Evolutionary conservation across 2,888 invertebrate species (phyloP), one percentile per base, ranked within the genome.

Genomic region (Lasius platythorax): DNA sequence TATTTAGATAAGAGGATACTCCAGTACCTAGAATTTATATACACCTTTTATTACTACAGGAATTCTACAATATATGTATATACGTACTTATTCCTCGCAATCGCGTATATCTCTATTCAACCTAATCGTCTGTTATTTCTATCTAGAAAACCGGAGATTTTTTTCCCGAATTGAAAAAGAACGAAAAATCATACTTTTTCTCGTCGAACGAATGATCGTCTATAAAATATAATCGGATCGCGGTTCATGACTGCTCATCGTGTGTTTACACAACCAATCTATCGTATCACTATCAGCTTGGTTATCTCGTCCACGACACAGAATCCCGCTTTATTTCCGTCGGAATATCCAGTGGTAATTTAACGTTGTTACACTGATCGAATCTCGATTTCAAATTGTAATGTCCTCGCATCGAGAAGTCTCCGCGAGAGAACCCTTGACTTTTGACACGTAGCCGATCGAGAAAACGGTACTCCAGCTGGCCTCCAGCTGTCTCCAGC

Each of bases 1-100:
- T 67, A 46, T 63, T 75, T 70, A 85, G 75, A 87, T 85, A 90
- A 83, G n/a, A 53, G 30, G 37, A 63, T 50, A 64, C 72, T 66
- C 46, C 9, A 72, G 30, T 68, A 72, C 61, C 90, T 90, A 61
- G 33, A 88, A 75, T 37, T 72, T 37, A 58, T 23, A 23, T 23
- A 37, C 37, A 33, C 11, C 33, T n/a, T 9, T 33, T 11, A 11
- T 68, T 46, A 40, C 4, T 33, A 56, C 40, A 11, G 53, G 28
- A 67, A n/a, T 11, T 70, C 56, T 18, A 40, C 43, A 23, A 33
- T 46, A 28, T 15, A 50, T 18, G 30, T 30, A 68, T 50, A n/a
- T n/a, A 64, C 9, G 37, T 66, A n/a, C 2, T 50, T 50, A 50
- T 18, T 5, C n/a, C 6, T 18, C 18, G 18, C 50, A 50, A n/a